These are phyloP conservation scores for Boloria selene DNA, from an alignment of 2,888 invertebrate genomes.

Conservation along the genomic window DNA sequence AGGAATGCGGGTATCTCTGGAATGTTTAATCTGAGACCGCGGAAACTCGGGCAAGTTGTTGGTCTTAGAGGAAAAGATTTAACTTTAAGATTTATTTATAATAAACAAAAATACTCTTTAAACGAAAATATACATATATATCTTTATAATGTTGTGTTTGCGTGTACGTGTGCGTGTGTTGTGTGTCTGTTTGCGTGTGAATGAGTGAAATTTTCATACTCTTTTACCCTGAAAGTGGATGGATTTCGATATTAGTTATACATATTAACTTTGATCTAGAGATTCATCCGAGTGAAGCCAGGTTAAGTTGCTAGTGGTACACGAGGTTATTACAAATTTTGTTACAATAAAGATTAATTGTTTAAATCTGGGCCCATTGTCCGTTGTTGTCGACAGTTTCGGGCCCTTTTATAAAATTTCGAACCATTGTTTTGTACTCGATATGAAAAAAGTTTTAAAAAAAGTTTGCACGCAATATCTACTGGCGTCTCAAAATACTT, in stretches of 20 bases:
- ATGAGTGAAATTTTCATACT: no score
- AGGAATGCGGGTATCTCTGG: conserved; percentile 34
- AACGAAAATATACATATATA: background rate
- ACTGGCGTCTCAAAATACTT: conserved; percentile 27
- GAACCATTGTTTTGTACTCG: conserved; percentile 69
- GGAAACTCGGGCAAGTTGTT: conserved; percentile 10
- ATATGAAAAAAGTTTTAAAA: conserved; percentile 70
- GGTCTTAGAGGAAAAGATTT: conserved; percentile 15
- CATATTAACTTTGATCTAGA: no score
- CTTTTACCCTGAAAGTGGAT: no score
- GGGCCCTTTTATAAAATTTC: conserved; percentile 72
- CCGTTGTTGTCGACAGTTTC: conserved; percentile 68
- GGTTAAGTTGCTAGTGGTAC: no score
- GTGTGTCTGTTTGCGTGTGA: no score
- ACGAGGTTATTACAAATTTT: conserved; percentile 11
- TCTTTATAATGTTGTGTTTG: no score
- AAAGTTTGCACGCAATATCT: conserved; percentile 51
- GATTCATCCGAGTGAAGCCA: no score
- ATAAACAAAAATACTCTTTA: background rate
- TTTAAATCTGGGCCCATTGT: conserved; percentile 68
- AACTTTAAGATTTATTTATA: conserved; percentile 10
- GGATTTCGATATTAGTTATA: no score
- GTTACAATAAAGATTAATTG: conserved; percentile 67
- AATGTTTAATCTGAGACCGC: conserved; percentile 41
- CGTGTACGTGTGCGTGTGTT: no score